Conservation (phyloP, 2,888 invertebrate species). For the Plutella xylostella region DNA sequence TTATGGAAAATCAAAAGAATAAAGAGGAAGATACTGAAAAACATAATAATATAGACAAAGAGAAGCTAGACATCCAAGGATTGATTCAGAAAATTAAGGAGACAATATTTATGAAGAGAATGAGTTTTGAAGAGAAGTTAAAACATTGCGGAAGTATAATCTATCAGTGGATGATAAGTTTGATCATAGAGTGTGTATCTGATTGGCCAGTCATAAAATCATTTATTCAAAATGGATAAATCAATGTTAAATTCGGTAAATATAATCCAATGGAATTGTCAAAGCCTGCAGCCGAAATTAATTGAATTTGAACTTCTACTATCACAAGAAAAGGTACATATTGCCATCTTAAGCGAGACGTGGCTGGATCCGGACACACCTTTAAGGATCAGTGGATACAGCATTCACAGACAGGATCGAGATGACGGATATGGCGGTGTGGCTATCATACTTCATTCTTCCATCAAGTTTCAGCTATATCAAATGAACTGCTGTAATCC, state of each 20-base stretch:
- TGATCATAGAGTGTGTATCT: conserved; percentile 1
- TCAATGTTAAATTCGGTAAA: conserved; percentile 5
- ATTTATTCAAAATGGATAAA: not conserved
- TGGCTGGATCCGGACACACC: too few species aligned
- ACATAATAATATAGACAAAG: too few species aligned
- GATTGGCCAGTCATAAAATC: conserved; percentile 7
- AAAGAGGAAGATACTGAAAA: too few species aligned
- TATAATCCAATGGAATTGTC: conserved; percentile 14
- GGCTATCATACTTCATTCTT: conserved; percentile 11
- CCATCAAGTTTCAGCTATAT: conserved; percentile 5
- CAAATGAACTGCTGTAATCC: too few species aligned
- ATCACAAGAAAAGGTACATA: conserved; percentile 11
- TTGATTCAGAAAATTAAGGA: not conserved
- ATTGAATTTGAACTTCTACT: conserved; percentile 5
- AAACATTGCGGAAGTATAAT: not conserved
- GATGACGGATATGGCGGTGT: conserved; percentile 16
- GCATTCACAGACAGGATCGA: conserved; percentile 14
- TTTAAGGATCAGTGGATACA: too few species aligned
- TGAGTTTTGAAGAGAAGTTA: not conserved
- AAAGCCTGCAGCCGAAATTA: conserved; percentile 11
- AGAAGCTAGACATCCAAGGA: too few species aligned
- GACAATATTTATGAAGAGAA: not conserved
- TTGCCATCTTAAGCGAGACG: conserved; percentile 12
- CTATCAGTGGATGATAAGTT: not conserved
- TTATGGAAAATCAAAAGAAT: too few species aligned